These are phyloP conservation scores for Ecdyonurus torrentis DNA, from an alignment of 2,888 invertebrate genomes.

Conservation along the genomic window DNA sequence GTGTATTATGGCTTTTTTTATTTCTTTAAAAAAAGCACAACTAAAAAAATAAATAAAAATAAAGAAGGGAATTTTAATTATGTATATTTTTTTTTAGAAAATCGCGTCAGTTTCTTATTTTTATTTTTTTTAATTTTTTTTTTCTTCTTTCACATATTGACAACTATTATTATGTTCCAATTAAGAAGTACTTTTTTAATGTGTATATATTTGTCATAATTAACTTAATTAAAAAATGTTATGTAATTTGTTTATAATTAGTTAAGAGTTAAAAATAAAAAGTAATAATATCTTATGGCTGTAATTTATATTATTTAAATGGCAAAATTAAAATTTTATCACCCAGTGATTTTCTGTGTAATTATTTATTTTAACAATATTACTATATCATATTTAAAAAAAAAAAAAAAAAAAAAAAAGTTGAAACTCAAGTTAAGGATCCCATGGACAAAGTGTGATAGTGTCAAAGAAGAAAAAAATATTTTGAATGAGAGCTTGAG, in stretches of 20 bases:
- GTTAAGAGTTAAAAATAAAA: background rate
- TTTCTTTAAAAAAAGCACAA: background rate
- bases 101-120: no score
- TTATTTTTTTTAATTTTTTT: background rate
- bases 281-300: background rate
- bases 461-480: background rate
- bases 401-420: background rate
- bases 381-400: background rate
- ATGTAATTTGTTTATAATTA: background rate
- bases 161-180: background rate
- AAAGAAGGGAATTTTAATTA: no score
- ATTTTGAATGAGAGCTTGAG: no score
- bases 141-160: background rate
- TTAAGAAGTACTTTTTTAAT: slow-evolving; percentile 1
- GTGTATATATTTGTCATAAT: background rate
- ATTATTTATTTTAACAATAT: background rate
- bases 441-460: background rate
- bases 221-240: background rate
- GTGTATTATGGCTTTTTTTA: background rate
- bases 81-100: no score
- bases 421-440: slow-evolving; percentile 1
- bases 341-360: background rate
- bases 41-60: background rate
- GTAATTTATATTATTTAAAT: background rate
- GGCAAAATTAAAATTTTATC: slow-evolving; percentile 1